phyloP scores from a whole-genome alignment of 23 tunicate species.

The Ciona savignyi region DNA sequence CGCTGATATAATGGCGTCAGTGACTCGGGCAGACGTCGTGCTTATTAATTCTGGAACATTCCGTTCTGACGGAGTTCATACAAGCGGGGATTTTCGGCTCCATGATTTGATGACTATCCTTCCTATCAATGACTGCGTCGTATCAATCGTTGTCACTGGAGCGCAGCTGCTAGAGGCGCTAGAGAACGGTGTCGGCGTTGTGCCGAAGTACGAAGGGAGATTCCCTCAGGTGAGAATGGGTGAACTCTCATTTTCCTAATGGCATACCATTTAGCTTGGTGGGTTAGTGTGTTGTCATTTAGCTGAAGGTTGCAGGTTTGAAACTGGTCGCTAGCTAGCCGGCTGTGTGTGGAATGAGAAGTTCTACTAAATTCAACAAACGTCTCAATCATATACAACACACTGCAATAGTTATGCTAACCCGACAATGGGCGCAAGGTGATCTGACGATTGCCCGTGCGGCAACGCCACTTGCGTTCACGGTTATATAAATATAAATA shows the following conservation, averaged over 20 bases:
- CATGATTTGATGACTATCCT: constrained; percentile 79
- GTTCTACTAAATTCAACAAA: too few species aligned
- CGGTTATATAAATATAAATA: too few species aligned
- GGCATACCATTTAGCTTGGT: too few species aligned
- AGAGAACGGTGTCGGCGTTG: constrained; percentile 83
- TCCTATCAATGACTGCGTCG: constrained; percentile 82
- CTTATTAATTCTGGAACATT: constrained; percentile 89
- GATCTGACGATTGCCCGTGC: too few species aligned
- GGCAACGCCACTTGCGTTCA: too few species aligned
- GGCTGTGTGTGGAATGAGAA: too few species aligned
- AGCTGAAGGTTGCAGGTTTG: too few species aligned
- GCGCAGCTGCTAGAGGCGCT: constrained; percentile 58
- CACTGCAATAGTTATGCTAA: too few species aligned
- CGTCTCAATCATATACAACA: too few species aligned
- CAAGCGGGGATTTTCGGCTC: constrained; percentile 34
- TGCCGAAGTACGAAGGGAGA: constrained; percentile 70
- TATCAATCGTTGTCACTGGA: constrained; percentile 62
- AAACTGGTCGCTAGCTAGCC: too few species aligned
- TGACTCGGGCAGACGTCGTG: constrained; percentile 52
- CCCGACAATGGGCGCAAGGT: too few species aligned
- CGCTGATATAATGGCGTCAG: constrained; percentile 74
- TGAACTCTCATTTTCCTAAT: neutral
- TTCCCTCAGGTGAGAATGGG: constrained; percentile 68
- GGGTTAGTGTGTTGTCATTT: too few species aligned
- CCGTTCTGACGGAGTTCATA: constrained; percentile 56